Base-by-base conservation (phyloP, 1,140 invertebrate species). In the Papilio helenus region DNA sequence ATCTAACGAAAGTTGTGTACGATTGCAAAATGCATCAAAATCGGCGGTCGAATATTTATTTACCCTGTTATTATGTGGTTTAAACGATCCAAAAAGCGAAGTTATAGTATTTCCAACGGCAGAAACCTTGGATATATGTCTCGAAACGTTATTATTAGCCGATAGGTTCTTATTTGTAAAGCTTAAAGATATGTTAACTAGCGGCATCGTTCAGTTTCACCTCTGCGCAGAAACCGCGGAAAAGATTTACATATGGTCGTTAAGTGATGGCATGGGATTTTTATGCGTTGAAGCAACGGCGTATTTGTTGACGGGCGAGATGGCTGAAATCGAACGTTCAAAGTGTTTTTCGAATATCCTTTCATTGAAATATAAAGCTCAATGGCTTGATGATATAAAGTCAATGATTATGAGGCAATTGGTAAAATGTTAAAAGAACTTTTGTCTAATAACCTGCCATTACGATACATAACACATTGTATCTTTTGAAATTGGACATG, bases 111-210 rank as follows among this genome's bases (percentile, higher is more conserved):
- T 95, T 92, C 81, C 94, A 89, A 79, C 95, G 87, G 87, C 92
- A 58, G 82, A 95, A 68, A 84, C 95, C 49, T 85, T 97, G 42
- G 94, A 95, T 72, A 96, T 95, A 0, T 88, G 96, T 26, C 89
- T 97, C n/a, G 96, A 97, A 85, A 95, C 96, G 1, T 94, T 96
- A n/a, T 83, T 96, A 3, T 85, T 97, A 12, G 95, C 96, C 2
- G 96, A 97, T 86, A 95, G 96, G 81, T 97, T 95, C 86, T 92
- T 97, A 23, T 95, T 97, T 88, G 88, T 95, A 3, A 95, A 95
- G 39, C 83, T 97, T 7, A 95, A 95, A 55, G 92, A 95, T 9
- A 83, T 91, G 49, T 86, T 97, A 3, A 95, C 94, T 42, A 92
- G 91, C 85, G 94, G 94, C n/a, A 95, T 96, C 80, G 84, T 95